Percentiles rank a stretch among this genome's conserved stretches.
Conservation (phyloP, 2,888 invertebrate species). For the Zaprionus lineosus region DNA sequence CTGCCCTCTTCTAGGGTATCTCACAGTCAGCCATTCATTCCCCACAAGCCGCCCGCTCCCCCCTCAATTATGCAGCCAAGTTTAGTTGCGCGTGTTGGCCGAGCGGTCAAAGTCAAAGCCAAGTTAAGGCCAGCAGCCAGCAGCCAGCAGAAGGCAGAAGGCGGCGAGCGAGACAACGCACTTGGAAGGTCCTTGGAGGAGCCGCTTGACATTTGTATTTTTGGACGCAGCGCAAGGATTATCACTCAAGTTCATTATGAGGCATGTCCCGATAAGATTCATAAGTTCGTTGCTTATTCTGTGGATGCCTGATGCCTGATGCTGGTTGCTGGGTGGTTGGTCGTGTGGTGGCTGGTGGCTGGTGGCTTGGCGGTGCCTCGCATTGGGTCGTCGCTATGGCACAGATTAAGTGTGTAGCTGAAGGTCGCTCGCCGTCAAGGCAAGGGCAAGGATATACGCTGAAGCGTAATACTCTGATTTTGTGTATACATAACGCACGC, state of each 20-base stretch:
- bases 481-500: constrained; percentile 21
- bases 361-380: constrained; percentile 7
- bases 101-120: constrained; percentile 30
- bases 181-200: constrained; percentile 8
- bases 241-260: constrained; percentile 75
- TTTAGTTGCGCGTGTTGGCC: constrained; percentile 4
- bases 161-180: neutral
- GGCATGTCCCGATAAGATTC: constrained; percentile 53
- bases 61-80: neutral
- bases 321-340: neutral
- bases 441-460: constrained; percentile 60
- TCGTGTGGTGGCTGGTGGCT: constrained; percentile 13
- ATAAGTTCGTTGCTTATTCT: constrained; percentile 21
- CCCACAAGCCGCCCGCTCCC: no score
- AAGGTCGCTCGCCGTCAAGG: constrained; percentile 54
- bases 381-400: constrained; percentile 14
- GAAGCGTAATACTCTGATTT: constrained; percentile 31
- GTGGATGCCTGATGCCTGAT: constrained; percentile 8
- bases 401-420: constrained; percentile 42
- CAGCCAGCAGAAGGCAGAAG: neutral
- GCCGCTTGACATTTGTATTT: constrained; percentile 59
- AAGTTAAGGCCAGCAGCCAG: constrained; percentile 10
- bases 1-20: neutral
- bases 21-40: neutral
- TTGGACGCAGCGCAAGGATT: constrained; percentile 58